Base-by-base conservation (phyloP, 2,113 vertebrate genomes). In the Cynopterus brachyotis region DNA sequence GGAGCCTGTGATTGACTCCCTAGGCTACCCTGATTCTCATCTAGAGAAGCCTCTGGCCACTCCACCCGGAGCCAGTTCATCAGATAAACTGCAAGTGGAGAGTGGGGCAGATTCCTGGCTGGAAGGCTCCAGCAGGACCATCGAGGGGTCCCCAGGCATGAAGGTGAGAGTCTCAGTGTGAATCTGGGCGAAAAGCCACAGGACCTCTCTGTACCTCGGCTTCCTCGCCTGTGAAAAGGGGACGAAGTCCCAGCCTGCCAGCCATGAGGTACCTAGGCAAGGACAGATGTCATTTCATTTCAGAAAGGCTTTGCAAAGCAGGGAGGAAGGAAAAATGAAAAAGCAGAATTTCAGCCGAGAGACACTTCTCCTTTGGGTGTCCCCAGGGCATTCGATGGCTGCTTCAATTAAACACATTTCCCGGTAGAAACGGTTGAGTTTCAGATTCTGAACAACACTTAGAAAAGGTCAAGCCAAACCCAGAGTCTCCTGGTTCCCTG, bases 381-480 rank as follows among this genome's bases (percentile, higher is more conserved):
- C 1, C 47, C 5, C 6, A 2, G 3, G 28, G 57, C 32, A 55
- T 28, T 20, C 59, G 69, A 73, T 45, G 55, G 37, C 64, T 13
- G 26, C 64, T 72, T 62, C 92, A 89, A 13, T 70, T 60, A 50
- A 75, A 42, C 37, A 13, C 2, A 1, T 87, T 94, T 96, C 87
- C 75, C 93, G 30, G 76, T 45, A 95, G n/a, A 86, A 82, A 94
- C 0, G 0, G 13, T 75, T 3, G 8, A 35, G 3, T 82, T 96
- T 97, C 72, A 13, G 42, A 80, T 79, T 59, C 73, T 59, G 53
- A 95, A 84, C 53, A 95, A 17, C 59, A 86, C 35, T 72, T 90
- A 22, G 73, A 73, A 73, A 93, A 30, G 12, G 3, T 76, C 85
- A 37, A 92, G 79, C 40, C 17, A 50, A 72, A 67, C 0, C 2